Evolutionary conservation across 2,888 invertebrate genomes (phyloP).

Genomic region (Sinopyrophorus schimmeli): DNA sequence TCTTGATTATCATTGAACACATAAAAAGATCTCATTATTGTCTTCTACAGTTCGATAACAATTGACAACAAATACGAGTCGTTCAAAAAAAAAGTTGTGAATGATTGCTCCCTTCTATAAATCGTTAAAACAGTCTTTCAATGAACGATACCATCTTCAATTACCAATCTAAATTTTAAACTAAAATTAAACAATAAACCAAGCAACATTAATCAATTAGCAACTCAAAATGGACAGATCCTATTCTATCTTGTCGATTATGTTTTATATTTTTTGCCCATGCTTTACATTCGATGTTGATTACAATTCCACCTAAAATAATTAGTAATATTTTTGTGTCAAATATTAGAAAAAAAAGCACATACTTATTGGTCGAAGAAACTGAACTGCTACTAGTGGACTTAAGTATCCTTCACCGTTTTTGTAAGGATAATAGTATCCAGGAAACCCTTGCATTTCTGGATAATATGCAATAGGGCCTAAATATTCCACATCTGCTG

Average conservation of each 20-base stretch:
- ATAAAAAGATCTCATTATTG: too few relatives aligned
- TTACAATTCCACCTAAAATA: constrained; percentile 59
- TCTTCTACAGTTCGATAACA: too few relatives aligned
- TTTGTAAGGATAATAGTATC: constrained; percentile 86
- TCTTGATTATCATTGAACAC: too few relatives aligned
- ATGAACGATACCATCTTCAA: too few relatives aligned
- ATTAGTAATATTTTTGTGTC: background rate
- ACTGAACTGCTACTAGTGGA: constrained; percentile 84
- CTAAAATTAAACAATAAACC: too few relatives aligned
- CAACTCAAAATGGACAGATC: constrained; percentile 70
- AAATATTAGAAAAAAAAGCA: constrained; percentile 35
- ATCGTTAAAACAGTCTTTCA: too few relatives aligned
- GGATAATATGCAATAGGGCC: constrained; percentile 83
- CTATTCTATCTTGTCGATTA: constrained; percentile 63
- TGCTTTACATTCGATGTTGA: constrained; percentile 67
- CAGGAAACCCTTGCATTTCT: constrained; percentile 76
- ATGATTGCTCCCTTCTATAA: too few relatives aligned
- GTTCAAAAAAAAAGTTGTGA: too few relatives aligned
- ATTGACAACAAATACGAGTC: too few relatives aligned
- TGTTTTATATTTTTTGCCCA: constrained; percentile 67
- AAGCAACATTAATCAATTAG: constrained; percentile 58
- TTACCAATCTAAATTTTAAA: too few relatives aligned
- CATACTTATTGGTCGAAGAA: constrained; percentile 81
- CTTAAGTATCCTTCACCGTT: constrained; percentile 87
- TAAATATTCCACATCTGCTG: constrained; percentile 88